Evolutionary conservation across 2,888 invertebrate genomes (phyloP).

Genomic region (Drosophila maculinotata): DNA sequence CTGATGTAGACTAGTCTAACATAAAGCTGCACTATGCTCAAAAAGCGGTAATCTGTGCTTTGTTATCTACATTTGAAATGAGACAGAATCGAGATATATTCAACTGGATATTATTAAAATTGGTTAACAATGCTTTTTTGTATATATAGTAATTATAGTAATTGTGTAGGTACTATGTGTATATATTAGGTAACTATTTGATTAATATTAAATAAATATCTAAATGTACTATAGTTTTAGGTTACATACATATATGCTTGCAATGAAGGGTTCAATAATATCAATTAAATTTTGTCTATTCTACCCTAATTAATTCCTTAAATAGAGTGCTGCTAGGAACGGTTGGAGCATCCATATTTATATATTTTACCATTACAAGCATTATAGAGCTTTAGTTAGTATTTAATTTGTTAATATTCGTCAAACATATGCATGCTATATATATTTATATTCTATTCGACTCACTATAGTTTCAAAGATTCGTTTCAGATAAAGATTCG

Average conservation of each 20-base stretch:
- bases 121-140: constrained; percentile 1
- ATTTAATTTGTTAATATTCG: background rate
- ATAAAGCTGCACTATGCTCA: constrained; percentile 1
- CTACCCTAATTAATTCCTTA: background rate
- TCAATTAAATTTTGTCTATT: constrained; percentile 10
- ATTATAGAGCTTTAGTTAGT: constrained; percentile 3
- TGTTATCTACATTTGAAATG: background rate
- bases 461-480: constrained; percentile 4
- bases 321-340: background rate
- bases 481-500: constrained; percentile 26
- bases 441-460: background rate
- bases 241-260: background rate
- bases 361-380: background rate
- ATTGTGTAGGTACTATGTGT: constrained; percentile 31
- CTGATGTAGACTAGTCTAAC: constrained; percentile 1
- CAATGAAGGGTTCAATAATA: constrained; percentile 25
- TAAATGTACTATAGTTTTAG: background rate
- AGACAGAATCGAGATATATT: background rate
- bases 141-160: constrained; percentile 3
- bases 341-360: constrained; percentile 1
- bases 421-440: background rate
- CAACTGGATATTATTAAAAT: constrained; percentile 19
- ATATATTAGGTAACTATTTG: constrained; percentile 5
- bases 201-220: constrained; percentile 5
- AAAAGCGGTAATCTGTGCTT: background rate